Conservation (phyloP, 2,797 vertebrate species). For the Crax fasciolata region DNA sequence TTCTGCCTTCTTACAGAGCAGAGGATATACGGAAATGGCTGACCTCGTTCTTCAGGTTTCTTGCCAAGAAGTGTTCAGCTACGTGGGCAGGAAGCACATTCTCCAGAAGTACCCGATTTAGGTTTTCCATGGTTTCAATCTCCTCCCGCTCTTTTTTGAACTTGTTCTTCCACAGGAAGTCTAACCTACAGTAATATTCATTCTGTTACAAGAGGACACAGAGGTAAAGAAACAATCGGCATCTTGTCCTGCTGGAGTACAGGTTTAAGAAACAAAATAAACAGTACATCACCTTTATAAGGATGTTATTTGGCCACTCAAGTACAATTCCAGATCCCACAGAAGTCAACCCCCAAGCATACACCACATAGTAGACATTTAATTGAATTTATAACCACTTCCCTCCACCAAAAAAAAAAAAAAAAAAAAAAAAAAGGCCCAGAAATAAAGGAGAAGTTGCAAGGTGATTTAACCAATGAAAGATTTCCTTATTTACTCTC, state of each 20-base stretch:
- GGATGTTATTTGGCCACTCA: not conserved
- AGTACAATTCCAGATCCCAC: not conserved
- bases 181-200: slow-evolving; percentile 94
- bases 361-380: not conserved
- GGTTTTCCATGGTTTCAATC: slow-evolving; percentile 99
- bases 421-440: not conserved
- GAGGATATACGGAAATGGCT: slow-evolving; percentile 50
- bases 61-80: slow-evolving; percentile 95
- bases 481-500: not conserved
- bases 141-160: slow-evolving; percentile 99
- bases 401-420: not conserved
- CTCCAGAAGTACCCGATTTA: slow-evolving; percentile 96
- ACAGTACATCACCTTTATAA: slow-evolving; percentile 1
- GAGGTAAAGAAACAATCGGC: slow-evolving; percentile 96
- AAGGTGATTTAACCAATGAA: not conserved
- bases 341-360: not conserved
- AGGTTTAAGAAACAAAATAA: slow-evolving; percentile 81
- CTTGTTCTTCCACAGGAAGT: slow-evolving; percentile 99
- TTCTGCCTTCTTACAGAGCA: not conserved
- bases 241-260: slow-evolving; percentile 84
- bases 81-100: slow-evolving; percentile 96
- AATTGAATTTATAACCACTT: not conserved
- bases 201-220: slow-evolving; percentile 95
- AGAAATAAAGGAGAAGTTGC: not conserved
- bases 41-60: slow-evolving; percentile 98